Base-by-base conservation (phyloP, 2,797 vertebrate genomes). In the Poecilia wingei region DNA sequence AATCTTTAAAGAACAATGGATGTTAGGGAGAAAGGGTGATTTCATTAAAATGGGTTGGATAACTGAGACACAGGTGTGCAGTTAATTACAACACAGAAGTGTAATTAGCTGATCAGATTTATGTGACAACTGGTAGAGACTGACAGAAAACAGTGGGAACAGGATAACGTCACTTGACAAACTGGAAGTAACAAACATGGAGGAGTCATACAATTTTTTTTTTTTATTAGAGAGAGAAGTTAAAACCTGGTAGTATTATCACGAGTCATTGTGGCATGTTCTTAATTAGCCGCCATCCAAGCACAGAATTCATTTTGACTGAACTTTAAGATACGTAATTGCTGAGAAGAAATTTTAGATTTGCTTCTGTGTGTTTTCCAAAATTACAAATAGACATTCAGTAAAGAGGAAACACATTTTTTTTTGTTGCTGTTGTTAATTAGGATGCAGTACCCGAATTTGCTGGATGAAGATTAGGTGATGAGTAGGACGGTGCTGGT, bases 401-500 rank as follows among this genome's bases (percentile, higher is more conserved):
- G 25, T 71, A 16, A 82, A 83, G 7, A 47, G 57, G 25, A 80
- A 45, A 78, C 36, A 68, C 20, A 25, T 12, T 84, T 55, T 25
- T 39, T 49, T 3, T 36, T 36, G 6, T 41, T 41, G 36, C 5
- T 51, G 13, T 53, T 75, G 6, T 72, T 9, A 68, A 79, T 49
- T 70, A 66, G 51, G 57, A 81, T 75, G 70, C 36, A 70, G 77
- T 81, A 69, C 81, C 70, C 46, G 28, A n/a, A 51, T 80, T 84
- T 82, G 82, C 70, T 76, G 20, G 13, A 71, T 22, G 22, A 61
- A 49, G 33, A 72, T 59, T 70, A 75, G 43, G 72, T 57, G 77
- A 59, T 79, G 85, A 82, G 89, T 86, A 88, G 74, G 79, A 79
- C 76, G 77, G 84, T 86, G 80, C 57, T 90, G 80, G 94, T 95